Evolutionary conservation across 2,797 vertebrate genomes (phyloP).

Genomic region (Clarias pachynema): DNA sequence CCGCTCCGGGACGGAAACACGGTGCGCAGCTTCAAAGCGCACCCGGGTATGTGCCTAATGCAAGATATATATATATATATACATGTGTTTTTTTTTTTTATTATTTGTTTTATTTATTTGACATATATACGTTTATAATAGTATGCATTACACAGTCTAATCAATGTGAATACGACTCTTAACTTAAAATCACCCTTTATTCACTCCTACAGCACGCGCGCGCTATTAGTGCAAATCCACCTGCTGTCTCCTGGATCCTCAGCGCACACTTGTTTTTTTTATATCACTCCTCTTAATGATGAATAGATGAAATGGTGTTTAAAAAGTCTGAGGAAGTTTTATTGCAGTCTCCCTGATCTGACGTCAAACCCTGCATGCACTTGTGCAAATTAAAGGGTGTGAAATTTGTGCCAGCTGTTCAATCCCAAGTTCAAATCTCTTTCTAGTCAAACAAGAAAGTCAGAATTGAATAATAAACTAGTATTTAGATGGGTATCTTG

Average conservation of each 20-base stretch:
- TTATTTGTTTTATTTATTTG: not conserved
- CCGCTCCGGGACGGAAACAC: conserved; percentile 85
- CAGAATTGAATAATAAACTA: not conserved
- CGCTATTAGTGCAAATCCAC: conserved; percentile 52
- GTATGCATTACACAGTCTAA: not conserved
- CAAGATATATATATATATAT: no score
- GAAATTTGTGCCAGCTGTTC: not conserved
- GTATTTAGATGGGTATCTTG: not conserved
- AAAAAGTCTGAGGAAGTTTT: not conserved
- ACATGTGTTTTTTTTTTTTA: not conserved
- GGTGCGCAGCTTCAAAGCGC: conserved; percentile 84
- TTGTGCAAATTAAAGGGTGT: conserved; percentile 22
- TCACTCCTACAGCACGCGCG: not conserved
- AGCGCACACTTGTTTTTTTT: not conserved
- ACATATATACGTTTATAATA: not conserved
- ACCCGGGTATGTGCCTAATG: conserved; percentile 71
- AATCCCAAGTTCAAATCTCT: not conserved
- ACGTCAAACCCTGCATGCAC: conserved; percentile 17
- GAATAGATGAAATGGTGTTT: not conserved
- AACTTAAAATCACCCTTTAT: not conserved
- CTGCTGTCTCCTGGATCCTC: conserved; percentile 60
- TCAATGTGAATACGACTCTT: not conserved
- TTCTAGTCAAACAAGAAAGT: no score
- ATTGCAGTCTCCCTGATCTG: conserved; percentile 1
- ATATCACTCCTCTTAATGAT: not conserved